A percentile compares a stretch with the other conserved stretches of the same genome.
phyloP scores from a whole-genome alignment of 1,140 invertebrate species.

The Nephila pilipes region DNA sequence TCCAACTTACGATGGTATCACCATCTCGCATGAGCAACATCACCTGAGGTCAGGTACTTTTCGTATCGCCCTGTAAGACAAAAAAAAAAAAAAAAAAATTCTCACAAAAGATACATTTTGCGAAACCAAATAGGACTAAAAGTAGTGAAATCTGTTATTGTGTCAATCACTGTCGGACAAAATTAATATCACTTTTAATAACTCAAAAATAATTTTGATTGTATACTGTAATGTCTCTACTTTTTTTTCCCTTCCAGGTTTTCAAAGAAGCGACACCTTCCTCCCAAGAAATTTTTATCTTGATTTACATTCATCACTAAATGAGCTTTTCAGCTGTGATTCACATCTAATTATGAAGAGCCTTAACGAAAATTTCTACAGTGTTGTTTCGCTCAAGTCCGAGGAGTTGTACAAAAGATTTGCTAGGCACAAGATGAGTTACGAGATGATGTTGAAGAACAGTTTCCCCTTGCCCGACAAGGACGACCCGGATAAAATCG shows the following conservation, averaged over 20 bases:
- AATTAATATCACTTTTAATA: too few species aligned
- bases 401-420: constrained; percentile 30
- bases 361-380: constrained; percentile 11
- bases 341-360: constrained; percentile 11
- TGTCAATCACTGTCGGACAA: too few species aligned
- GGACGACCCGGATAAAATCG: neutral
- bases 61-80: too few species aligned
- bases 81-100: too few species aligned
- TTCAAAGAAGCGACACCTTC: neutral
- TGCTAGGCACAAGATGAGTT: neutral
- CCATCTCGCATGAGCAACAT: too few species aligned
- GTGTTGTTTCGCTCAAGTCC: constrained; percentile 18
- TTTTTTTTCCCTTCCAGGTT: neutral
- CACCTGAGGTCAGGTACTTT: too few species aligned
- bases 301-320: neutral
- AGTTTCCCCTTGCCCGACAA: neutral
- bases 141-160: too few species aligned
- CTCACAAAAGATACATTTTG: too few species aligned
- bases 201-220: too few species aligned
- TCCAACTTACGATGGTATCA: too few species aligned
- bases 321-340: constrained; percentile 36
- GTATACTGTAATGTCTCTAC: too few species aligned
- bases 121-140: too few species aligned
- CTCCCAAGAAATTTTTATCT: neutral
- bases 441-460: neutral